Base-by-base conservation (phyloP, 2,888 invertebrate species). In the Capitulum mitella region DNA sequence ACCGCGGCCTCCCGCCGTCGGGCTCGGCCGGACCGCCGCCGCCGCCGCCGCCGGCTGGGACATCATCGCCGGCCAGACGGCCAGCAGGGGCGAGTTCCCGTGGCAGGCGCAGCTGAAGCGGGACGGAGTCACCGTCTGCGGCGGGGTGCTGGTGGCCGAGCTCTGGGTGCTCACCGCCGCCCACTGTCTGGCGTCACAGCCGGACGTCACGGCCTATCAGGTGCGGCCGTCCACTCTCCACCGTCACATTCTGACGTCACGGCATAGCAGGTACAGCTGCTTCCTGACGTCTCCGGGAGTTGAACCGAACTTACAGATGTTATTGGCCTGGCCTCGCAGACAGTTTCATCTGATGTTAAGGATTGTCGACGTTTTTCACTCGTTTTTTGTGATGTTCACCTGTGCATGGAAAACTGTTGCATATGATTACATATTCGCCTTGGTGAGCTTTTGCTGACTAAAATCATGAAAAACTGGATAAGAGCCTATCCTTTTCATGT, bases 71-170 rank as follows among this genome's bases (percentile, higher is more conserved):
- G 64, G 64, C 32, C 34, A 70, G 70, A 26, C 40, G 70, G 70
- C 70, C 0, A 22, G 10, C 19, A 37, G 22, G 14, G 70, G 37
- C 70, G 70, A 70, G 70, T 70, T 70, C 10, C 70, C 70, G 26
- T 70, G 70, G 70, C 40, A 37, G 40, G 70, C 70, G 40, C 70
- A 70, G 70, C 70, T 70, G 70, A 37, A 40, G 40, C 29, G 29
- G 10, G 6, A 40, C 37, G 40, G 40, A 22, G 29, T 34, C 6
- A 26, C 26, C 70, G 40, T 40, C 22, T 70, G 70, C 70, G 37
- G 70, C 26, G 70, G 40, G 3, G 29, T 40, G 10, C 70, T 70
- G 3, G 40, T 70, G 37, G 1, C 29, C 26, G 26, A 40, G 37
- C 26, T 12, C 26, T 70, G 70, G 70, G 40, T 70, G 70, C 37